Evolutionary conservation across 1,140 invertebrate genomes (phyloP).

Genomic region (Ceratoteleas bidentatus): DNA sequence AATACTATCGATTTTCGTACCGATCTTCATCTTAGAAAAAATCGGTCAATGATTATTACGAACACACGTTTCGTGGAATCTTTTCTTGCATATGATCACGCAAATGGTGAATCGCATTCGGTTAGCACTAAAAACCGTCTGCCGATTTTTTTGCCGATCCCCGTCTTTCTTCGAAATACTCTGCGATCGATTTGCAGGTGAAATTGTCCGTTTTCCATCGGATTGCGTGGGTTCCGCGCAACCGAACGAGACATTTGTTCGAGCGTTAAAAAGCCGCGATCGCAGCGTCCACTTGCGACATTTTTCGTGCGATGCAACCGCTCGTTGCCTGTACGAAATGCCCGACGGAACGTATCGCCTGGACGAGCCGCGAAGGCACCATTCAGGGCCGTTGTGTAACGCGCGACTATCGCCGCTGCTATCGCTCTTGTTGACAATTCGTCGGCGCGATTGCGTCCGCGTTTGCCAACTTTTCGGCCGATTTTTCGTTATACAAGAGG

Average conservation of each 20-base stretch:
- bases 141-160: too few species aligned
- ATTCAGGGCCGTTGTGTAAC: conserved; percentile 21
- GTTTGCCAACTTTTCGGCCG: conserved; percentile 8
- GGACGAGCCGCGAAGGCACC: conserved; percentile 17
- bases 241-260: conserved; percentile 66
- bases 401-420: background rate
- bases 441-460: background rate
- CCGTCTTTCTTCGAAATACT: too few species aligned
- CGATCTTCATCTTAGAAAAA: too few species aligned
- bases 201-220: conserved; percentile 51
- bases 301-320: conserved; percentile 59
- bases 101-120: too few species aligned
- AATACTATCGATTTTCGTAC: too few species aligned
- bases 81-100: too few species aligned
- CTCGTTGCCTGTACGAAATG: conserved; percentile 64
- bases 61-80: too few species aligned
- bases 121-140: too few species aligned
- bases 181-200: too few species aligned
- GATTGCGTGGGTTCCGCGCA: conserved; percentile 55
- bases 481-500: too few species aligned
- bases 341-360: conserved; percentile 51
- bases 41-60: too few species aligned
- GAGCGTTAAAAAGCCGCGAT: conserved; percentile 61
- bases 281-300: conserved; percentile 53
- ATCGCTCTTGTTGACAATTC: conserved; percentile 15